Conservation (phyloP, 2,888 invertebrate genomes). For the Mantis religiosa region DNA sequence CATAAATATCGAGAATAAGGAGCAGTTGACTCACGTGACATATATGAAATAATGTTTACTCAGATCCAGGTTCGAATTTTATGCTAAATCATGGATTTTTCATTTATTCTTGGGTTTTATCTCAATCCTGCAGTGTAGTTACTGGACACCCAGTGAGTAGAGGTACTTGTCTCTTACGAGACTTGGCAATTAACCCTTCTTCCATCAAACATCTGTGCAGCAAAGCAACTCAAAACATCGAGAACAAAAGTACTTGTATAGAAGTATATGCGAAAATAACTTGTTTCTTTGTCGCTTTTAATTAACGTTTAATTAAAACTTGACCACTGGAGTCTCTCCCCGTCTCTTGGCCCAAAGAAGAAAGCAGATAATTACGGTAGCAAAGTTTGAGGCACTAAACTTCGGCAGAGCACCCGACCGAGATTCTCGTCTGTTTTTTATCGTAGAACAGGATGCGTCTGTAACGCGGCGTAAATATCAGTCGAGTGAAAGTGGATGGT, state of each 20-base stretch:
- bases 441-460: too few relatives aligned
- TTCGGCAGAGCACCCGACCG: background rate
- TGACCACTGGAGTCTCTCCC: background rate
- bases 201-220: background rate
- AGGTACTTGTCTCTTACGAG: background rate
- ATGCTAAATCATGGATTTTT: too few relatives aligned
- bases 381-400: background rate
- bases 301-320: slow-evolving; percentile 3
- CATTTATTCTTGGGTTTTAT: too few relatives aligned
- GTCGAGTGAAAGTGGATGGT: too few relatives aligned
- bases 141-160: background rate
- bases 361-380: background rate
- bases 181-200: background rate
- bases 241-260: background rate
- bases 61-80: too few relatives aligned
- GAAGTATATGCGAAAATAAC: background rate
- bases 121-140: too few relatives aligned
- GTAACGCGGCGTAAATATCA: too few relatives aligned
- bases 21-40: too few relatives aligned
- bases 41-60: too few relatives aligned
- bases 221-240: background rate
- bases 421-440: background rate
- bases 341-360: background rate
- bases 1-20: too few relatives aligned
- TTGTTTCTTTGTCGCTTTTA: background rate